Base-by-base conservation (phyloP, 2,113 vertebrate species). In the Rhadina sibilatrix region DNA sequence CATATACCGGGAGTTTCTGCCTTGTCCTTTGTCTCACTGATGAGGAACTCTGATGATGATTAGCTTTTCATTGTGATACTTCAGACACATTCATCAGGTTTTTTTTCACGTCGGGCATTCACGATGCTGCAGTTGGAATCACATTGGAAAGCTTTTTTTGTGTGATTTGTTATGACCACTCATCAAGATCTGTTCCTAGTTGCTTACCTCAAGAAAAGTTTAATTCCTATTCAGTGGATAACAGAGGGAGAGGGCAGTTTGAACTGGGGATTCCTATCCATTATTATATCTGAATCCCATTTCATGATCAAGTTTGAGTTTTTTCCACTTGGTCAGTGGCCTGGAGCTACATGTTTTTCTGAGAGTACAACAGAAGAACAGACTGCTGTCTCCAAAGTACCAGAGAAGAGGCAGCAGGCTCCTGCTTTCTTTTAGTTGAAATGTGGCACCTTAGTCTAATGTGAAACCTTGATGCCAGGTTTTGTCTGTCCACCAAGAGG, bases 1-100 rank as follows among this genome's bases (percentile, higher is more conserved):
- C 94, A 96, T 0, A 7, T 98, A 72, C 97, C 96, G 0, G 98
- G 98, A 14, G 30, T 98, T 75, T 98, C 98, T 6, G 96, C 98
- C 40, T 94, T 98, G 81, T 97, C 49, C 91, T 97, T 98, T 81
- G 33, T 88, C 83, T 97, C 86, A 1, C 83, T 98, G 93, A 87
- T 98, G 89, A 96, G 76, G 69, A 79, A 5, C 25, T 85, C 76
- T 9, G 61, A n/a, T 91, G 61, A 74, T 60, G 12, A 91, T 17
- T 97, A 96, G 40, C 52, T 83, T 91, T 63, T 89, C 71, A 20
- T 75, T 85, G 87, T 94, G 81, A 74, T 85, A 78, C 74, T 77
- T 82, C 63, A 78, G 44, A 33, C 71, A 66, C 9, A 8, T 94
- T 77, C 21, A 37, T 92, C 30, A 38, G 6, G 1, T 14, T 49